These are phyloP conservation scores for Aporophyla nigra DNA, from an alignment of 2,888 invertebrate species.

Conservation along the genomic window DNA sequence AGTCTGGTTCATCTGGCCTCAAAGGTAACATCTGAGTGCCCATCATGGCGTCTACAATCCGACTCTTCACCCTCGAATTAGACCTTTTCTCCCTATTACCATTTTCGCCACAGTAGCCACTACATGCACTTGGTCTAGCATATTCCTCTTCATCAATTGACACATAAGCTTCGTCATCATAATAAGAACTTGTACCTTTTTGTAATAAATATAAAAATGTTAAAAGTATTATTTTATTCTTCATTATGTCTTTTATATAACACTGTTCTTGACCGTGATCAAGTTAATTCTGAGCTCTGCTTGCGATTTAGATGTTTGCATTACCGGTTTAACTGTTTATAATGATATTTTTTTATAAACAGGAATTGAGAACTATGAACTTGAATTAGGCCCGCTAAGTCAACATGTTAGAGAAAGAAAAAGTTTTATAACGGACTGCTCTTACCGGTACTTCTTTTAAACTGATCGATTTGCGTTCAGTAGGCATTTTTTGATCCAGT, in stretches of 20 bases:
- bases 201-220: conserved; percentile 50
- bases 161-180: conserved; percentile 69
- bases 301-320: conserved; percentile 42
- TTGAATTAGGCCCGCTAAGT: conserved; percentile 45
- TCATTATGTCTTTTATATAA: conserved; percentile 49
- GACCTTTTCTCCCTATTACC: conserved; percentile 69
- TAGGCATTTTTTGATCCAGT: conserved; percentile 5
- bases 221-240: conserved; percentile 40
- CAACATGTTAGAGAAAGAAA: conserved; percentile 12
- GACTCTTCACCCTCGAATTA: conserved; percentile 70
- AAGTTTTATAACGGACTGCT: conserved; percentile 16
- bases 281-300: conserved; percentile 61
- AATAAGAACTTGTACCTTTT: conserved; percentile 41
- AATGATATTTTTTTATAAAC: conserved; percentile 43
- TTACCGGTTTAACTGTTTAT: conserved; percentile 67
- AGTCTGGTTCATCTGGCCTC: conserved; percentile 74
- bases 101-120: conserved; percentile 71
- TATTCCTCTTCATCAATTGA: conserved; percentile 71
- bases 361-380: conserved; percentile 64
- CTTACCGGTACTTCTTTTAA: conserved; percentile 25
- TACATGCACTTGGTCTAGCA: conserved; percentile 71
- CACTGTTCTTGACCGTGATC: conserved; percentile 69
- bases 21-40: conserved; percentile 76
- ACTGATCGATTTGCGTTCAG: conserved; percentile 7
- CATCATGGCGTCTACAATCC: conserved; percentile 81